phyloP scores from a whole-genome alignment of 2,797 vertebrate genomes.

The Thripadectes ignobilis region DNA sequence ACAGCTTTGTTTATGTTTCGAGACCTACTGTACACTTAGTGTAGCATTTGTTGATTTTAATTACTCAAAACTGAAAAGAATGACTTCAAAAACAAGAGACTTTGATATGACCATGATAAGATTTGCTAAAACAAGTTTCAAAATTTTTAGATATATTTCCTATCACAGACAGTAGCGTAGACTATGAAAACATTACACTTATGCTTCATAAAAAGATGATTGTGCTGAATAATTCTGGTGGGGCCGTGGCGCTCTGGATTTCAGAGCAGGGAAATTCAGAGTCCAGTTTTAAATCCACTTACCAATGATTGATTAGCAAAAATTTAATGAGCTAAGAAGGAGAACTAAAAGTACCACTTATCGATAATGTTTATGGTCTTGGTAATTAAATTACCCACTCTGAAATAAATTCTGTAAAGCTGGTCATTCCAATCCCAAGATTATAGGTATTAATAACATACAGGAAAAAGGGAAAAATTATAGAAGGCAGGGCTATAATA shows the following conservation, averaged over 20 bases:
- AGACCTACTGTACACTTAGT: slow-evolving; percentile 73
- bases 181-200: slow-evolving; percentile 65
- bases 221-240: slow-evolving; percentile 63
- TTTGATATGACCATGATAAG: slow-evolving; percentile 71
- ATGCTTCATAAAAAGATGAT: slow-evolving; percentile 58
- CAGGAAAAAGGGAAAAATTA: neutral
- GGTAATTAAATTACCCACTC: slow-evolving; percentile 45
- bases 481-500: neutral
- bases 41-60: slow-evolving; percentile 75
- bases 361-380: slow-evolving; percentile 12
- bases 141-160: slow-evolving; percentile 68
- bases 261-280: slow-evolving; percentile 27
- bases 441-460: slow-evolving; percentile 6
- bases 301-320: slow-evolving; percentile 39
- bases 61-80: slow-evolving; percentile 74
- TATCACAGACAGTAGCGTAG: slow-evolving; percentile 53
- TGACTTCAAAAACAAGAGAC: slow-evolving; percentile 73
- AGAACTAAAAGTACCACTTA: slow-evolving; percentile 46
- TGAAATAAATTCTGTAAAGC: slow-evolving; percentile 42
- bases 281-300: slow-evolving; percentile 33
- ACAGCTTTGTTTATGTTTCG: slow-evolving; percentile 74
- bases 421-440: neutral
- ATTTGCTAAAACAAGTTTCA: slow-evolving; percentile 73
- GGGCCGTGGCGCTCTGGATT: slow-evolving; percentile 14
- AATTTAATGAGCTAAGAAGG: slow-evolving; percentile 11